Conservation (phyloP, 2,888 invertebrate genomes). For the Plagodis dolabraria region DNA sequence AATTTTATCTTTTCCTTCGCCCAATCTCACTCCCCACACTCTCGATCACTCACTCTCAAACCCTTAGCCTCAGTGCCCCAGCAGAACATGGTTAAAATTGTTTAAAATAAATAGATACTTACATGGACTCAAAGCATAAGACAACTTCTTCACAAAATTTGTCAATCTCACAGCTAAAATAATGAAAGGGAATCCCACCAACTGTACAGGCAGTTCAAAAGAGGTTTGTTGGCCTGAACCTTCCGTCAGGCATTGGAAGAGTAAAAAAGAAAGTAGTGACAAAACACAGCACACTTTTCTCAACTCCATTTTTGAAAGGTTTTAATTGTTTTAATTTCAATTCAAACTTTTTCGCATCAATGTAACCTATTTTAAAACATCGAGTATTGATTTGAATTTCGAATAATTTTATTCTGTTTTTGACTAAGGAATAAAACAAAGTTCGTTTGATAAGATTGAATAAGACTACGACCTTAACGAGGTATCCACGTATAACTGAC, state of each 20-base stretch:
- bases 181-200: slow-evolving; percentile 93
- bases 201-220: slow-evolving; percentile 89
- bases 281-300: slow-evolving; percentile 67
- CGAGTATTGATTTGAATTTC: no score
- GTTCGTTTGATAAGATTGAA: slow-evolving; percentile 28
- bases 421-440: slow-evolving; percentile 11
- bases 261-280: slow-evolving; percentile 59
- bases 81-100: no score
- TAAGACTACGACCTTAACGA: slow-evolving; percentile 66
- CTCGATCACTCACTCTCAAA: no score
- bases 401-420: not conserved
- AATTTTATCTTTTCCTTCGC: no score
- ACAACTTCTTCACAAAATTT: slow-evolving; percentile 93
- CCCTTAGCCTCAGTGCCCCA: no score
- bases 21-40: no score
- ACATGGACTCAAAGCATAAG: slow-evolving; percentile 87
- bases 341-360: not conserved
- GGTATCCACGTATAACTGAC: slow-evolving; percentile 69
- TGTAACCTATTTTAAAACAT: no score
- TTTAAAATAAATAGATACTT: slow-evolving; percentile 19
- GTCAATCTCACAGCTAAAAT: slow-evolving; percentile 91
- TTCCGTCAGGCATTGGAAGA: slow-evolving; percentile 67
- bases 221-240: slow-evolving; percentile 58
- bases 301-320: slow-evolving; percentile 59
- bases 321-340: slow-evolving; percentile 18